Evolutionary conservation across 2,113 vertebrate genomes (phyloP), one percentile per base, ranked within the genome.

Genomic region (Ascaphus truei): DNA sequence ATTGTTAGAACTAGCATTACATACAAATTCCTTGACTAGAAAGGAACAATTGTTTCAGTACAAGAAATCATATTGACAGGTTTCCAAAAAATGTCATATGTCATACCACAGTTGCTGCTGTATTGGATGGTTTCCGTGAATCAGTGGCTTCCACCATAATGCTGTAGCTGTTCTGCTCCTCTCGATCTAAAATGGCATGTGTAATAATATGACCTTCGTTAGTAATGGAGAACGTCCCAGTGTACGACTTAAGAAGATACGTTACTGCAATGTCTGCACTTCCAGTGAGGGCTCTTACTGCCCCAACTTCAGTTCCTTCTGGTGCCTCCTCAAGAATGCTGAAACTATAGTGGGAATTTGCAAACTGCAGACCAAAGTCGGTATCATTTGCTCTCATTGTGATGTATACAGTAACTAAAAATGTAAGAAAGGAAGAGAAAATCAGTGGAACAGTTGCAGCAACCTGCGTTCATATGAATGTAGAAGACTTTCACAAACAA

Each of bases 91-190:
- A n/a, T n/a, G n/a, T n/a, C n/a, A 1, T 33, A 0, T 39, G 10
- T 50, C 27, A 2, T 89, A 92, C 91, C 86, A 76, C 33, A 58
- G 85, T 26, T 3, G 68, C 18, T 18, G 88, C 88, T 33, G 84
- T 84, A 20, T 79, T 87, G 16, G 86, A 80, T 15, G 89, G 89
- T 22, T 29, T 16, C 60, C 71, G 72, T 1, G 81, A 85, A 76
- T 92, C 90, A 65, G 78, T 68, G 5, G 90, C 92, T 75, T 89
- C 76, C 71, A 92, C 84, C 0, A 81, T 52, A 62, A 92, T 30
- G 66, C 78, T 74, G 80, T 85, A 92, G 39, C 79, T 76, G 51
- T 90, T 84, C 3, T 78, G 18, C 10, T 81, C 11, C 15, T 93
- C 92, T 61, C 75, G 82, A 73, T 93, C 81, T 51, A 93, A 78